Evolutionary conservation across 2,797 vertebrate species (phyloP).

Genomic region (Paguma larvata): DNA sequence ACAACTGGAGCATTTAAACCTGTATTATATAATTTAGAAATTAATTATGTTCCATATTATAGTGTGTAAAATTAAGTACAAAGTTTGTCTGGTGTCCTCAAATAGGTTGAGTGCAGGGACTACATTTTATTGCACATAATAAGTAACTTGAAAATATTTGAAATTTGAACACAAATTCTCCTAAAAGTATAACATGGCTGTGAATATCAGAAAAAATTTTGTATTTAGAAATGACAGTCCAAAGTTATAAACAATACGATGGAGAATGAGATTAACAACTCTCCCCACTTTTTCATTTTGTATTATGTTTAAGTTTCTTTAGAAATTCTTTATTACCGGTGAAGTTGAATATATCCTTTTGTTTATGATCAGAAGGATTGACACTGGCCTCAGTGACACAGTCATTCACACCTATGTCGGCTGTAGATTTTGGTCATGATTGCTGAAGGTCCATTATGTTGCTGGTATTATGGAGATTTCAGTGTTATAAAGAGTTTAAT

Average conservation of each 20-base stretch:
- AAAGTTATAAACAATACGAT: constrained; percentile 29
- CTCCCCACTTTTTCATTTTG: accelerated
- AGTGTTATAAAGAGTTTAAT: not conserved
- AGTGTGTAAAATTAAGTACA: not conserved
- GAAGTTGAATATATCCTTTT: constrained; percentile 58
- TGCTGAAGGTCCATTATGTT: constrained; percentile 58
- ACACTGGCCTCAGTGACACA: constrained; percentile 49
- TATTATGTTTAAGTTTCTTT: constrained; percentile 63
- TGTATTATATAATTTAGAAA: not conserved
- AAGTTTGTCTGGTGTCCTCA: not conserved
- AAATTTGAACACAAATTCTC: not conserved
- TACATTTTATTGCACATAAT: constrained; percentile 16
- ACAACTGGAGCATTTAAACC: not conserved
- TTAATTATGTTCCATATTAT: not conserved
- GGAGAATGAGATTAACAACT: not conserved
- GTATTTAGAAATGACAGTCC: constrained; percentile 13
- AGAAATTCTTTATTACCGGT: constrained; percentile 18
- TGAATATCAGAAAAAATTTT: constrained; percentile 8
- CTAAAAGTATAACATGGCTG: not conserved
- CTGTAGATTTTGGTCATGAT: constrained; percentile 40
- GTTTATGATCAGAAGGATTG: constrained; percentile 60
- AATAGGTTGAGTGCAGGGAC: not conserved
- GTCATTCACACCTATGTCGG: not conserved
- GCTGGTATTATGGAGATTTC: constrained; percentile 50
- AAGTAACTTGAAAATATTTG: constrained; percentile 7